Conservation (phyloP, 2,888 invertebrate species). For the Ophonus ardosiacus region DNA sequence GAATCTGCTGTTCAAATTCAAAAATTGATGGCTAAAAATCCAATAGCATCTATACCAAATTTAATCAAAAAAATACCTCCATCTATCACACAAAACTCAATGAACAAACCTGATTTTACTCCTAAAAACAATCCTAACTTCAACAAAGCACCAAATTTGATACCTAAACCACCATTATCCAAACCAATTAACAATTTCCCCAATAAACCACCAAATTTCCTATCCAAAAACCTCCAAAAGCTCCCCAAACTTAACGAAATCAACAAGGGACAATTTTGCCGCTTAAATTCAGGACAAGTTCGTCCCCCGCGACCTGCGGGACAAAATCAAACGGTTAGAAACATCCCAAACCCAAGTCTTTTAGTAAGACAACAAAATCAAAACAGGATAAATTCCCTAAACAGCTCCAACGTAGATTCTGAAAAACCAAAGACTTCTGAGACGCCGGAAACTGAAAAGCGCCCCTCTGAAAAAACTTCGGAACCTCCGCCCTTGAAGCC, state of each 20-base stretch:
- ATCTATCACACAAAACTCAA: conserved; percentile 21
- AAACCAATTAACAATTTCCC: conserved; percentile 40
- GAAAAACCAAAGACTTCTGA: conserved; percentile 23
- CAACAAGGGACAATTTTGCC: conserved; percentile 72
- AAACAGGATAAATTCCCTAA: conserved; percentile 70
- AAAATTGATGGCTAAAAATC: conserved; percentile 68
- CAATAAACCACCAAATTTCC: conserved; percentile 42
- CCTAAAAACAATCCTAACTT: conserved; percentile 25
- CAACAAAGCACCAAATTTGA: conserved; percentile 7
- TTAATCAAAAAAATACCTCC: conserved; percentile 54
- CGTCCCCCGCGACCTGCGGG: conserved; percentile 72
- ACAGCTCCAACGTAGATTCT: neutral
- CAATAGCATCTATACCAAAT: conserved; percentile 44
- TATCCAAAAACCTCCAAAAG: conserved; percentile 69
- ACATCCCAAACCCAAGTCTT: conserved; percentile 82
- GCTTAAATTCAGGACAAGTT: conserved; percentile 69
- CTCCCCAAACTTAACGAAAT: conserved; percentile 76
- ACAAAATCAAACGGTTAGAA: conserved; percentile 80
- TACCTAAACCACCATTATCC: conserved; percentile 38
- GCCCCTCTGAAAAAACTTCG: conserved; percentile 46
- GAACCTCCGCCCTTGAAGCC: conserved; percentile 56
- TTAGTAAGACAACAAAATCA: conserved; percentile 78
- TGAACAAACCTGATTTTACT: conserved; percentile 18
- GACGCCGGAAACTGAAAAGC: conserved; percentile 47
- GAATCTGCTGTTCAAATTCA: conserved; percentile 72